Evolutionary conservation across 1,140 invertebrate species (phyloP).

Genomic region (Brachionus sp.): DNA sequence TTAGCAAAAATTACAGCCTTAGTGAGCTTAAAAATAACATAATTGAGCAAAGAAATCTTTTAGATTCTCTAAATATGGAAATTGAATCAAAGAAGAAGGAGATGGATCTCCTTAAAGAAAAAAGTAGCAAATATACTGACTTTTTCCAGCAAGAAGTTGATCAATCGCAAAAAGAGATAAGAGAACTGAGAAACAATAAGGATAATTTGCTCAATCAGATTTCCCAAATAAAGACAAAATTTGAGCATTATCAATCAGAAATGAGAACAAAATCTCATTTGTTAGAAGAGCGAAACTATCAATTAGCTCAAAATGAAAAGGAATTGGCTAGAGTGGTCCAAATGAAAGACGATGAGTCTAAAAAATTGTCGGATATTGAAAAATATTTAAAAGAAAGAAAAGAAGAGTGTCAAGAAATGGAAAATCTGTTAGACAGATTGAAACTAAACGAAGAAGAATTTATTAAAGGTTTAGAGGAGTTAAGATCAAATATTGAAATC

Average conservation of each 20-base stretch:
- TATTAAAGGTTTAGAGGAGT: not conserved
- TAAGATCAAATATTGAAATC: not conserved
- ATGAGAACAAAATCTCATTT: not conserved
- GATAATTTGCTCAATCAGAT: not conserved
- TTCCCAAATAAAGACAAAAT: not conserved
- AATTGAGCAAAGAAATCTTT: slow-evolving; percentile 1
- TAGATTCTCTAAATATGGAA: slow-evolving; percentile 1
- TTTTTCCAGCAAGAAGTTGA: not conserved
- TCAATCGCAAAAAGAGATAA: not conserved
- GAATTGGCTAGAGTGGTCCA: not conserved
- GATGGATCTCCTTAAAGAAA: slow-evolving; percentile 16
- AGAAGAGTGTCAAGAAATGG: not conserved
- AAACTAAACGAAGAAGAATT: not conserved
- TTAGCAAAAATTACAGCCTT: not conserved
- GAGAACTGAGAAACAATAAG: not conserved
- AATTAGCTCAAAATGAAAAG: not conserved
- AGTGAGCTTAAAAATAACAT: slow-evolving; percentile 11
- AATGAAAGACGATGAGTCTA: not conserved
- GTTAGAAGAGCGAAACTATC: not conserved
- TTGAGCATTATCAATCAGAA: slow-evolving; percentile 11
- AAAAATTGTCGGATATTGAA: slow-evolving; percentile 4
- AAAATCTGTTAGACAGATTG: not conserved
- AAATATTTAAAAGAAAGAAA: not conserved
- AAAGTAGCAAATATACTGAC: slow-evolving; percentile 13
- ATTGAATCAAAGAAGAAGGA: slow-evolving; percentile 25